A percentile compares a stretch with the other conserved stretches of the same genome.
Conservation (phyloP, 2,888 invertebrate species). For the Lasioglossum villosulum region DNA sequence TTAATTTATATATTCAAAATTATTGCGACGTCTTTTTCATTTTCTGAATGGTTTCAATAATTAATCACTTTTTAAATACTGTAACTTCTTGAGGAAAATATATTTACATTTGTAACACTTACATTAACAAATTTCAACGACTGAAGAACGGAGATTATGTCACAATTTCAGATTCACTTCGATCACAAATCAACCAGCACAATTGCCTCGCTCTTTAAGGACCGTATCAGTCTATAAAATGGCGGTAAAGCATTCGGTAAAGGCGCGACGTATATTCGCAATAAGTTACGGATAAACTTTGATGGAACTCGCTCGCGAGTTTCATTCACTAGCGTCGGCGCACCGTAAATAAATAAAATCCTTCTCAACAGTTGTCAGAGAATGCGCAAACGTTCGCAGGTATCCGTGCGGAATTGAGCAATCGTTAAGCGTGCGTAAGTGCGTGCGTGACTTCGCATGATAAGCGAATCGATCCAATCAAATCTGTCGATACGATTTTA, state of each 20-base stretch:
- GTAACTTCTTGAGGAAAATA: background rate
- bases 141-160: background rate
- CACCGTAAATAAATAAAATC: constrained; percentile 72
- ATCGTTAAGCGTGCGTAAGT: constrained; percentile 59
- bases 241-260: constrained; percentile 41
- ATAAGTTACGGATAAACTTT: constrained; percentile 31
- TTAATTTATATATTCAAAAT: background rate
- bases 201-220: background rate
- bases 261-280: constrained; percentile 12
- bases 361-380: constrained; percentile 64
- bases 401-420: constrained; percentile 53
- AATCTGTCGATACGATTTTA: background rate
- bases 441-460: constrained; percentile 57
- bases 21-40: background rate
- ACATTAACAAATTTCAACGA: background rate
- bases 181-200: constrained; percentile 21
- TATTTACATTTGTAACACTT: background rate
- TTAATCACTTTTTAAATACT: background rate
- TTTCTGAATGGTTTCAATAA: background rate
- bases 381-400: constrained; percentile 73
- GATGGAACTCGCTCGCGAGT: constrained; percentile 52
- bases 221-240: constrained; percentile 27
- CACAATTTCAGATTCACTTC: constrained; percentile 8
- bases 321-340: constrained; percentile 61
- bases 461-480: constrained; percentile 17